A percentile compares a stretch with the other conserved stretches of the same genome.
Evolutionary conservation across 2,797 vertebrate species (phyloP).

Genomic region (Tapera naevia): DNA sequence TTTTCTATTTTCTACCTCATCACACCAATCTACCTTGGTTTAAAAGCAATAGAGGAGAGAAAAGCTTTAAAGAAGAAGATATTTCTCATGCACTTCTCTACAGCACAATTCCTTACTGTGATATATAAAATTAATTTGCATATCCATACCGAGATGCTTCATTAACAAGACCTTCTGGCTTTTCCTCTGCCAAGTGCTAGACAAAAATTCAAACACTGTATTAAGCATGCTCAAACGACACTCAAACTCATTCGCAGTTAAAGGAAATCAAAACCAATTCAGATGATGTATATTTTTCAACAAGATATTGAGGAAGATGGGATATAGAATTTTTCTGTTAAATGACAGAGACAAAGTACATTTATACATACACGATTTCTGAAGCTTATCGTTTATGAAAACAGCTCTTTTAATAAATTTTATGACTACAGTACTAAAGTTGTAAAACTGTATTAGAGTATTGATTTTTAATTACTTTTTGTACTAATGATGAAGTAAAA

Average conservation of each 20-base stretch:
- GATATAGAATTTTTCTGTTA: background rate
- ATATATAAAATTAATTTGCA: background rate
- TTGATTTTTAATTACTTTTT: background rate
- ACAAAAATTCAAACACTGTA: constrained; percentile 39
- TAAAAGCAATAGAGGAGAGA: background rate
- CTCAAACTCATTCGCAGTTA: background rate
- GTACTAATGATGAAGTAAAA: background rate
- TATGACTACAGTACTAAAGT: background rate
- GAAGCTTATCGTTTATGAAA: background rate
- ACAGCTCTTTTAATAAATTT: background rate
- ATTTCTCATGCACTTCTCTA: background rate
- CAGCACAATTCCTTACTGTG: background rate
- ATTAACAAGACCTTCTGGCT: constrained; percentile 87
- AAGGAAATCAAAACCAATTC: background rate
- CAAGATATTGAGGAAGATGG: background rate
- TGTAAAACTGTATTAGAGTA: background rate
- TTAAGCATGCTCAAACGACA: background rate
- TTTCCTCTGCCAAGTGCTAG: constrained; percentile 91
- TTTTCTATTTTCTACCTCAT: background rate
- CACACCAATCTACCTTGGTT: background rate
- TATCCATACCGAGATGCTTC: constrained; percentile 89
- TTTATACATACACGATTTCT: background rate
- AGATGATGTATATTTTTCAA: background rate
- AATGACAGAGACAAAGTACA: background rate
- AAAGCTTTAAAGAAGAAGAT: background rate